phyloP scores from a whole-genome alignment of 2,113 vertebrate genomes.

The Pygoscelis antarcticus region DNA sequence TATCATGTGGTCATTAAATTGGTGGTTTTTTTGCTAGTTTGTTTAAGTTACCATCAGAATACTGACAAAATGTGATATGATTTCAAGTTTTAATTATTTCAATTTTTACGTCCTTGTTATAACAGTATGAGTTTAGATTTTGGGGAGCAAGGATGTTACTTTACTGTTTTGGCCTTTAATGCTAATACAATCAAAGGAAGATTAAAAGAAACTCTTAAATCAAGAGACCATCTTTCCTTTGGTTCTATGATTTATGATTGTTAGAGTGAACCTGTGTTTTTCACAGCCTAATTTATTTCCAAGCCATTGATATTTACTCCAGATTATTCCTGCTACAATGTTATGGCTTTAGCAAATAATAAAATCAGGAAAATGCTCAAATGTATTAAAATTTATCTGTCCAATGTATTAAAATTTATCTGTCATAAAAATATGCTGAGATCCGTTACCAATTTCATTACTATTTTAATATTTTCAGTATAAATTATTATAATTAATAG shows the following conservation, averaged over 20 bases:
- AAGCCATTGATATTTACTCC: neutral
- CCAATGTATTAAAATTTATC: neutral
- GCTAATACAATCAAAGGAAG: neutral
- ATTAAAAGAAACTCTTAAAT: neutral
- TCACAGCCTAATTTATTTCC: neutral
- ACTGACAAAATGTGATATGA: neutral
- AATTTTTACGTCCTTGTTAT: neutral
- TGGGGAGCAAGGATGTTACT: neutral
- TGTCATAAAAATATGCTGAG: neutral
- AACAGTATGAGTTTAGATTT: neutral
- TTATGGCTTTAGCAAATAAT: neutral
- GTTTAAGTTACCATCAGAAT: neutral
- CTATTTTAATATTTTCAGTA: neutral
- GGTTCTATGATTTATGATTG: neutral
- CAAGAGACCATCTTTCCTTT: neutral
- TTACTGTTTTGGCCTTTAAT: neutral
- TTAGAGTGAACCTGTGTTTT: neutral
- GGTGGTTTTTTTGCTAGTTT: neutral
- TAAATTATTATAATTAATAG: too few species aligned
- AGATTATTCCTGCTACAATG: neutral
- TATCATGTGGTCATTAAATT: neutral
- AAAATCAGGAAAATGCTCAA: neutral
- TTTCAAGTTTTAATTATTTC: neutral
- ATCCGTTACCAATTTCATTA: rapidly evolving
- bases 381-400: neutral